Evolutionary conservation across 64 coral and sea anemone genomes (phyloP).

Genomic region (Trachythela sp.): DNA sequence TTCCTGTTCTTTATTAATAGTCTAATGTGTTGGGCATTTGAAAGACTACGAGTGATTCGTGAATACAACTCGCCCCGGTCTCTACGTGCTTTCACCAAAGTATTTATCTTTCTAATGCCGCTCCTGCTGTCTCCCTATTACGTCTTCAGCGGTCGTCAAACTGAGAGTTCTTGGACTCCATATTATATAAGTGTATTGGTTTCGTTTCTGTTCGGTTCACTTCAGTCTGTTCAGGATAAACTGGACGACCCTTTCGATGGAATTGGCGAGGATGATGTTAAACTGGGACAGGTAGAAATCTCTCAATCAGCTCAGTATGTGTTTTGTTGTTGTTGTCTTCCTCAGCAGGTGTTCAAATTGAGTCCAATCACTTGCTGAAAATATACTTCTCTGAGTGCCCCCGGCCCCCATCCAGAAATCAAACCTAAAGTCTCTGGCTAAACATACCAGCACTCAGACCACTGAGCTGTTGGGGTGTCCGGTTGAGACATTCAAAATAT

Average conservation of each 20-base stretch:
- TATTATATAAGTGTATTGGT: constrained; percentile 78
- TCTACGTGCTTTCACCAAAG: constrained; percentile 92
- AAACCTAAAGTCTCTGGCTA: neutral
- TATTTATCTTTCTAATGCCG: constrained; percentile 96
- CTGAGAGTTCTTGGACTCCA: constrained; percentile 67
- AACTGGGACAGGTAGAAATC: constrained; percentile 64
- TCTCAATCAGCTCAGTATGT: neutral
- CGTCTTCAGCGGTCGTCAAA: constrained; percentile 69
- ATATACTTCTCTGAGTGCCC: no score
- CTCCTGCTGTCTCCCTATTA: constrained; percentile 89
- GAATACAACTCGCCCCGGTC: constrained; percentile 92
- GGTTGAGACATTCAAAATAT: no score
- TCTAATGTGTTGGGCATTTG: constrained; percentile 95
- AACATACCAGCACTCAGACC: neutral
- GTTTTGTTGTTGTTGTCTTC: neutral
- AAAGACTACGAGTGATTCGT: constrained; percentile 76
- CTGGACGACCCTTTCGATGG: constrained; percentile 96
- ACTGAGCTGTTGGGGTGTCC: no score
- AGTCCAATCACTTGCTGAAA: no score
- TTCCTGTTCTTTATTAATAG: constrained; percentile 34
- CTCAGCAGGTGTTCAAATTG: no score
- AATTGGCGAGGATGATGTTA: constrained; percentile 91
- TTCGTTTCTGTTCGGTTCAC: constrained; percentile 82
- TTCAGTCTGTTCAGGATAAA: constrained; percentile 93
- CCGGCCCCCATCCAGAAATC: no score